Percentiles rank a stretch among this genome's conserved stretches.
Conservation (phyloP, 1,140 invertebrate genomes). For the Bombus picipes region DNA sequence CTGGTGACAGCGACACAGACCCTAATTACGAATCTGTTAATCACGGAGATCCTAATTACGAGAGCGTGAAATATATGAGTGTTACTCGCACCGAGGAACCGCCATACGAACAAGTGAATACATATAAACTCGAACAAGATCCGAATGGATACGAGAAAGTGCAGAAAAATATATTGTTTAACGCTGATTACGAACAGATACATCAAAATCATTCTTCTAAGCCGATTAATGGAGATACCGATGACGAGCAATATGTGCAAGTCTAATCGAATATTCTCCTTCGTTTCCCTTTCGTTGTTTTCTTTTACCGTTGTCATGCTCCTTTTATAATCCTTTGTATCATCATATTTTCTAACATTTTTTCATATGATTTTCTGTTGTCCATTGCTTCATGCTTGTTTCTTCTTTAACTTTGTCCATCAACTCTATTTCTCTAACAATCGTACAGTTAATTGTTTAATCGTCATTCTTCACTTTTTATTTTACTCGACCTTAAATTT, state of each 20-base stretch:
- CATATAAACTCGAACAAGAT: conserved; percentile 61
- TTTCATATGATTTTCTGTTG: background rate
- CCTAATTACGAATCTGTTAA: conserved; percentile 89
- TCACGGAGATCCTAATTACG: conserved; percentile 82
- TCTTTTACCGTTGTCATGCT: background rate
- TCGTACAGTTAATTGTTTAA: background rate
- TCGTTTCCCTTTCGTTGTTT: background rate
- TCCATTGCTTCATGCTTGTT: background rate
- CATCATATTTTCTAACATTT: background rate
- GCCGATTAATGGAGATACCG: conserved; percentile 70
- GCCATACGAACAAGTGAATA: conserved; percentile 80
- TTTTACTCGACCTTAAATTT: background rate
- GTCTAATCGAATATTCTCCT: conserved; percentile 64
- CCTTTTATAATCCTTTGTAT: background rate
- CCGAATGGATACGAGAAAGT: conserved; percentile 74
- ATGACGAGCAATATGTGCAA: conserved; percentile 79
- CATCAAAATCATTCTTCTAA: conserved; percentile 62
- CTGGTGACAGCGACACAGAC: conserved; percentile 87
- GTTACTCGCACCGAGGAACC: conserved; percentile 75
- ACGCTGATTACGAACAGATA: conserved; percentile 75
- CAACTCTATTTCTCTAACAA: background rate
- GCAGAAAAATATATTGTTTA: conserved; percentile 50
- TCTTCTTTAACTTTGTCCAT: background rate
- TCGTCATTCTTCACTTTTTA: background rate
- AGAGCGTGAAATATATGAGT: conserved; percentile 81